These are phyloP conservation scores for Uropsilus gracilis DNA, from an alignment of 2,113 vertebrate species.

Conservation along the genomic window DNA sequence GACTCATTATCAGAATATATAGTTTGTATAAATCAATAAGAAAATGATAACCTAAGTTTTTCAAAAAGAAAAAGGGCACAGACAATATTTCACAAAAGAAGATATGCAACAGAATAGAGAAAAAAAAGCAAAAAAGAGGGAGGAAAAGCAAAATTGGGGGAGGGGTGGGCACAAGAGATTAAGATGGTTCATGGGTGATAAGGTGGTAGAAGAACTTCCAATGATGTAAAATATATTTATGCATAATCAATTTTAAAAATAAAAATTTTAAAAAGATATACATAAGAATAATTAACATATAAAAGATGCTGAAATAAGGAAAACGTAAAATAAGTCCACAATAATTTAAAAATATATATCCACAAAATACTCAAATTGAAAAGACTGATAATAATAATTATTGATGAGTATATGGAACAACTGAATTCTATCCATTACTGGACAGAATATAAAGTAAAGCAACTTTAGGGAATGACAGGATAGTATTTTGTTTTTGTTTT, in stretches of 20 bases:
- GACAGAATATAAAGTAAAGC: background rate
- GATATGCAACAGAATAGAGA: background rate
- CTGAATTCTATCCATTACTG: background rate
- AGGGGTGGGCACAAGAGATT: too few relatives aligned
- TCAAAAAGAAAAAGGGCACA: background rate
- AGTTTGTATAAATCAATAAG: background rate
- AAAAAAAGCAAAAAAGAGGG: too few relatives aligned
- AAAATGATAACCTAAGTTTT: background rate
- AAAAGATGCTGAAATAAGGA: background rate
- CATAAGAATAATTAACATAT: background rate
- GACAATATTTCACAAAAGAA: background rate
- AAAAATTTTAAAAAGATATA: background rate
- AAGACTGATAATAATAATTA: background rate
- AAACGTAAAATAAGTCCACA: background rate
- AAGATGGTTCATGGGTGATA: too few relatives aligned
- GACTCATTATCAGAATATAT: background rate
- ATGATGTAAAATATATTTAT: too few relatives aligned
- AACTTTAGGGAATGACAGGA: background rate
- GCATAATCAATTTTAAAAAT: too few relatives aligned
- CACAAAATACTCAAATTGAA: background rate
- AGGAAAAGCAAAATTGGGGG: too few relatives aligned
- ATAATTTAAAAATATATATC: background rate
- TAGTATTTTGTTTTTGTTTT: too few relatives aligned
- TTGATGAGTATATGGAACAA: background rate
- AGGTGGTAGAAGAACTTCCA: too few relatives aligned